phyloP scores from a whole-genome alignment of 2,113 vertebrate species.

The Oncorhynchus tshawytscha region DNA sequence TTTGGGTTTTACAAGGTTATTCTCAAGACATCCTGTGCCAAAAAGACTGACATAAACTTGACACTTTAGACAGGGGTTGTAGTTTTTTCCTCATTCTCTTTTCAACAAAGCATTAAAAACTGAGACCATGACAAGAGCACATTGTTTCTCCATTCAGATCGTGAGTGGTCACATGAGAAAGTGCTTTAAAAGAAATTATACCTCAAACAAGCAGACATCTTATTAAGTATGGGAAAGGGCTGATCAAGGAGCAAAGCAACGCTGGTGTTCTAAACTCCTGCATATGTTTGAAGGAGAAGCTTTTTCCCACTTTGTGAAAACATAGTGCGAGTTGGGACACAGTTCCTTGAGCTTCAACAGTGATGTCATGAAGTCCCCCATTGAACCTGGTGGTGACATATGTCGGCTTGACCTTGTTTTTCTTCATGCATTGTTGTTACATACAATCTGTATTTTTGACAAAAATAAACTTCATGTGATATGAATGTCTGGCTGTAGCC shows the following conservation, averaged over 20 bases:
- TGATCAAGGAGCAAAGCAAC: too few relatives aligned
- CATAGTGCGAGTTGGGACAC: too few relatives aligned
- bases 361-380: too few relatives aligned
- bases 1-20: constrained; percentile 43
- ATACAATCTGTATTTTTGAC: too few relatives aligned
- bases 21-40: constrained; percentile 27
- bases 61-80: constrained; percentile 34
- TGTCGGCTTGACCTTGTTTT: too few relatives aligned
- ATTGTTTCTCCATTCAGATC: constrained; percentile 15
- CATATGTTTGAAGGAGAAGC: not conserved
- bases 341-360: too few relatives aligned
- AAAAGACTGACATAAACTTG: constrained; percentile 43
- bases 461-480: not conserved
- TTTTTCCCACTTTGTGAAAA: not conserved
- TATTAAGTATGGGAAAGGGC: too few relatives aligned
- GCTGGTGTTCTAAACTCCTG: too few relatives aligned
- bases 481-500: constrained; percentile 61
- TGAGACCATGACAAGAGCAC: constrained; percentile 11
- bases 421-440: too few relatives aligned
- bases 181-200: not conserved
- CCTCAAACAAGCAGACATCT: not conserved
- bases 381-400: too few relatives aligned
- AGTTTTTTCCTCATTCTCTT: not conserved
- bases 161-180: not conserved
- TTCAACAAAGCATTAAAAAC: constrained; percentile 1